Evolutionary conservation across 2,113 vertebrate genomes (phyloP), one percentile per base, ranked within the genome.

Genomic region (Eulemur macaco): DNA sequence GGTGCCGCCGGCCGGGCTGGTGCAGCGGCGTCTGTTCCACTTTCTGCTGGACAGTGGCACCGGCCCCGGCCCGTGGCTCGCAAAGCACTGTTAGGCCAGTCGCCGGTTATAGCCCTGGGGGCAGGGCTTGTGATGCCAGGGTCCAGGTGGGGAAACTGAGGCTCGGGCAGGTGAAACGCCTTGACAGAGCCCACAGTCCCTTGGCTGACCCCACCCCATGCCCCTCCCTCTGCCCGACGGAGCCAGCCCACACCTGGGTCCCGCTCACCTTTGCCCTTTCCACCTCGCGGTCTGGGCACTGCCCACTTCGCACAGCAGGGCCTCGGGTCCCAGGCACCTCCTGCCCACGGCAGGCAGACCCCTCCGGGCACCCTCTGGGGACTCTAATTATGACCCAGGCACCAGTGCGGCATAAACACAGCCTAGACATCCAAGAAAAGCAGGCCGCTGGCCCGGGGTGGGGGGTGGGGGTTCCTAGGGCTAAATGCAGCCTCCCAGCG

Each of bases 341-440:
- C 71, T 1, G 25, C 14, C 42, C 8, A 29, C 13, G 14, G 42
- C 14, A 29, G 39, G 71, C 71, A 60, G 58, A 23, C 25, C 45
- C 45, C 29, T 25, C 12, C 9, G 5, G 42, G 45, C 17, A 34
- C 47, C 76, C 50, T 73, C 77, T 1, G 3, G 63, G 76, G 82
- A 86, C 96, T 94, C 88, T 90, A 92, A 95, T 97, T 95, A 96
- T 4, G 92, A 95, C 94, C 94, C 31, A 58, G 94, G 95, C 95
- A 93, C 78, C 37, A 21, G 85, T 64, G 76, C 12, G 87, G 91
- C 84, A 76, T 97, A 97, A 95, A 92, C 45, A 95, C 68, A 97
- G 96, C 60, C 86, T 82, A 56, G 80, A 77, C n/a, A 5, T 82
- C 97, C 95, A 96, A 96, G 97, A 96, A 95, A 95, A 97, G 97